Conservation (phyloP, 2,888 invertebrate species). For the Poecilobothrus nobilitatus region DNA sequence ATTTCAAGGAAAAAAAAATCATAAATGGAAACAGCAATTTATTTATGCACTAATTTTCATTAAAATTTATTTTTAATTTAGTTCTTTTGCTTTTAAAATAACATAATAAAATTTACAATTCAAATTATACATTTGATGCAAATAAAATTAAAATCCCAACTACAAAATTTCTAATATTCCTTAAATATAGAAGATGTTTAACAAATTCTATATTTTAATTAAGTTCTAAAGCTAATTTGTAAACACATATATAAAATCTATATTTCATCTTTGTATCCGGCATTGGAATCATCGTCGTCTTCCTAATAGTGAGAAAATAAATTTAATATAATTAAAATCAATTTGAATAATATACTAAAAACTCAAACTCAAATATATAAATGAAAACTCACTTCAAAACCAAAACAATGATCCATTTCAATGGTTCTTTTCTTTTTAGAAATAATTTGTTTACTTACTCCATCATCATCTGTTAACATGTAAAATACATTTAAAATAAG, state of each 20-base stretch:
- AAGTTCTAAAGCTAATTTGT: no score
- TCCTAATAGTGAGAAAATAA: not conserved
- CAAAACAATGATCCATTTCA: constrained; percentile 33
- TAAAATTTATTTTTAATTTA: no score
- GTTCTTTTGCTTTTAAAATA: no score
- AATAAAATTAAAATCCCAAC: not conserved
- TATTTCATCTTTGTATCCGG: not conserved
- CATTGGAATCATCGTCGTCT: not conserved
- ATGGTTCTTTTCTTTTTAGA: constrained; percentile 13
- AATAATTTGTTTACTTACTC: not conserved
- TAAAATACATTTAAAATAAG: no score
- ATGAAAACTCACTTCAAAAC: constrained; percentile 32
- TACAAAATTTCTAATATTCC: not conserved
- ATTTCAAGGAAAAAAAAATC: no score
- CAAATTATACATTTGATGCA: not conserved
- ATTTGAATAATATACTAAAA: no score
- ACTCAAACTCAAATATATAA: not conserved
- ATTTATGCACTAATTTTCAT: no score
- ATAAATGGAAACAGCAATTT: no score
- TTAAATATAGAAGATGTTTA: not conserved
- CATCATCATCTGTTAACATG: constrained; percentile 24
- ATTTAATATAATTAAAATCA: not conserved
- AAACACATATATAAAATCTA: no score
- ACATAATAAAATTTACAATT: not conserved
- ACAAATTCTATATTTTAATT: not conserved